These are phyloP conservation scores for Pelodytes ibericus DNA, from an alignment of 2,797 vertebrate species.

Conservation along the genomic window DNA sequence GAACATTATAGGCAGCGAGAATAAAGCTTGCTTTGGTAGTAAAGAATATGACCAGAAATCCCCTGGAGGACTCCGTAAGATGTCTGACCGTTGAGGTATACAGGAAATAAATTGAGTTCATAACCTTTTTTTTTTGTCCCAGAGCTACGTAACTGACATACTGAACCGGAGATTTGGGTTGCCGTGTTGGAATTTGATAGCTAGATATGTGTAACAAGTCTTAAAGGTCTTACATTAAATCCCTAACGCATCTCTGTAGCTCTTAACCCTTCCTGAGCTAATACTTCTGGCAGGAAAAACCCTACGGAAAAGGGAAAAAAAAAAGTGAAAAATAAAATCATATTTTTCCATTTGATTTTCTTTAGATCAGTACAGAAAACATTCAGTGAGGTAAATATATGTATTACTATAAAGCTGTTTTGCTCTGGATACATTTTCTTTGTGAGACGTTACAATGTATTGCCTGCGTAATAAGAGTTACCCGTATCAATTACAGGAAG, in stretches of 20 bases:
- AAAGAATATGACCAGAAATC: slow-evolving; percentile 26
- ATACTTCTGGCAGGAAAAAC: background rate
- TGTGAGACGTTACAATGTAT: background rate
- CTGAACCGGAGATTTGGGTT: slow-evolving; percentile 39
- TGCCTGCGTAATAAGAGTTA: background rate
- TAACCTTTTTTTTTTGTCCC: slow-evolving; percentile 50
- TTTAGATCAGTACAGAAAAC: no score
- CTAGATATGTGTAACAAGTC: slow-evolving; percentile 43
- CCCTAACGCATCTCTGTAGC: slow-evolving; percentile 16
- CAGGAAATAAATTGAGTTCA: slow-evolving; percentile 54
- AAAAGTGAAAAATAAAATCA: no score
- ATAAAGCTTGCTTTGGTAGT: background rate
- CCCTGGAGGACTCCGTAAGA: slow-evolving; percentile 37
- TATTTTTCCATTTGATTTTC: no score
- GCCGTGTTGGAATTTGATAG: slow-evolving; percentile 40
- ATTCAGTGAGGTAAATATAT: no score
- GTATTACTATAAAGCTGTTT: no score
- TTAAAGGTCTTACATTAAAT: slow-evolving; percentile 53
- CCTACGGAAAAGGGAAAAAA: no score
- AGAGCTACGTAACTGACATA: slow-evolving; percentile 36
- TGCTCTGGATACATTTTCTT: background rate
- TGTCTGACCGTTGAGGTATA: slow-evolving; percentile 52
- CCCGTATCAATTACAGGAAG: slow-evolving; percentile 5
- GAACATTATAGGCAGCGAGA: slow-evolving; percentile 6
- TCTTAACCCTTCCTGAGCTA: slow-evolving; percentile 29